Conservation (phyloP, 2,888 invertebrate genomes). For the Limnephilus rhombicus region DNA sequence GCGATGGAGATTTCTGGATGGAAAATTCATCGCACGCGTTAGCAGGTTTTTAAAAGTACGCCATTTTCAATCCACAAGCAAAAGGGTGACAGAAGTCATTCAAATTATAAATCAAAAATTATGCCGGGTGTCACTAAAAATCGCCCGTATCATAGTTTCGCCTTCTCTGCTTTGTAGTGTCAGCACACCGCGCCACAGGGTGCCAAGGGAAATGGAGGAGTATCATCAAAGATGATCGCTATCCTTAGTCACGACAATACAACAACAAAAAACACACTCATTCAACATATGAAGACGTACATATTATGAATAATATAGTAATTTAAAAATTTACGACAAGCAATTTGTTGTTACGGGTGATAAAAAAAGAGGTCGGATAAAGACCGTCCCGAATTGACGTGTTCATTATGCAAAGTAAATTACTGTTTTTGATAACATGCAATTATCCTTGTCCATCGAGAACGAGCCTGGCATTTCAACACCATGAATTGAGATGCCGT, state of each 20-base stretch:
- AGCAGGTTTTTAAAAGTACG: too few relatives aligned
- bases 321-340: not conserved
- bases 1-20: too few relatives aligned
- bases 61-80: too few relatives aligned
- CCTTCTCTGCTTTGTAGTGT: not conserved
- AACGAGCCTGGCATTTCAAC: not conserved
- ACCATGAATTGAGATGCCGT: conserved; percentile 12
- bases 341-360: conserved; percentile 3
- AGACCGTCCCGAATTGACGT: conserved; percentile 18
- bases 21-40: too few relatives aligned
- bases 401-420: conserved; percentile 36
- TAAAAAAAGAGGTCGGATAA: not conserved
- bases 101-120: too few relatives aligned
- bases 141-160: not conserved
- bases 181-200: not conserved
- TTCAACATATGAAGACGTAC: not conserved
- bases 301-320: not conserved
- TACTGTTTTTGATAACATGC: conserved; percentile 30
- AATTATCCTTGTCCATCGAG: conserved; percentile 27
- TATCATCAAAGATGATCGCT: not conserved
- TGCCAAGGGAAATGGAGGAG: not conserved
- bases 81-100: too few relatives aligned
- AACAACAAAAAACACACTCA: not conserved
- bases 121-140: too few relatives aligned
- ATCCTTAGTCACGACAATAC: not conserved